phyloP scores from a whole-genome alignment of 2,888 invertebrate species.

The Coremacera marginata region DNA sequence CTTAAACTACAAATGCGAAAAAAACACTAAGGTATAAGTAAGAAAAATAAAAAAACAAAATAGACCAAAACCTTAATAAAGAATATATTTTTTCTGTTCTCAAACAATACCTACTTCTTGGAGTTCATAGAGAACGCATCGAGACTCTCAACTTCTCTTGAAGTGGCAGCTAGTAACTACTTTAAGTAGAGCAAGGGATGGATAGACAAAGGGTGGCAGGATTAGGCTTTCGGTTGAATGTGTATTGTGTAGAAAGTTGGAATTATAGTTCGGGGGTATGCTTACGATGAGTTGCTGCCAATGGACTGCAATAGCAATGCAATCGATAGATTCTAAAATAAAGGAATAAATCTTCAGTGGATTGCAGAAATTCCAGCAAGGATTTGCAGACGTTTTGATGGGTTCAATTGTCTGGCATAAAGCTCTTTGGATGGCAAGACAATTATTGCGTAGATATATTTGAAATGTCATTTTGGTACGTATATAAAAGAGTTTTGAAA shows the following conservation, averaged over 20 bases:
- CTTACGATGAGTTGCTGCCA: not conserved
- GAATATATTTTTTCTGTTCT: not conserved
- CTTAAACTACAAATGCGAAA: not conserved
- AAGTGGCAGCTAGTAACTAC: not conserved
- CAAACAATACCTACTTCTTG: too few species aligned
- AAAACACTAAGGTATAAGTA: not conserved
- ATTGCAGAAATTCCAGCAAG: constrained; percentile 5
- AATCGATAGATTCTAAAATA: constrained; percentile 10
- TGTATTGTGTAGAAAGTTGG: not conserved
- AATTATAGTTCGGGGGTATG: not conserved
- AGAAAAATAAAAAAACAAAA: not conserved
- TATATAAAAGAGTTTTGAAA: too few species aligned
- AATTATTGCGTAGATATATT: too few species aligned
- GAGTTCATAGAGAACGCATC: not conserved
- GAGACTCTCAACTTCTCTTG: not conserved
- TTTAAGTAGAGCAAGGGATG: not conserved
- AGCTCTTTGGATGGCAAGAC: not conserved
- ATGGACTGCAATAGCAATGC: not conserved
- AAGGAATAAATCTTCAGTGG: constrained; percentile 26
- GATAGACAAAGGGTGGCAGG: not conserved
- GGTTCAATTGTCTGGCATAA: constrained; percentile 29
- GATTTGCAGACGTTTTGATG: constrained; percentile 18
- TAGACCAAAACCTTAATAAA: not conserved
- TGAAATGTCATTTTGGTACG: too few species aligned
- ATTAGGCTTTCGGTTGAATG: not conserved